phyloP scores from a whole-genome alignment of 2,797 vertebrate genomes.

The Cuniculus paca region DNA sequence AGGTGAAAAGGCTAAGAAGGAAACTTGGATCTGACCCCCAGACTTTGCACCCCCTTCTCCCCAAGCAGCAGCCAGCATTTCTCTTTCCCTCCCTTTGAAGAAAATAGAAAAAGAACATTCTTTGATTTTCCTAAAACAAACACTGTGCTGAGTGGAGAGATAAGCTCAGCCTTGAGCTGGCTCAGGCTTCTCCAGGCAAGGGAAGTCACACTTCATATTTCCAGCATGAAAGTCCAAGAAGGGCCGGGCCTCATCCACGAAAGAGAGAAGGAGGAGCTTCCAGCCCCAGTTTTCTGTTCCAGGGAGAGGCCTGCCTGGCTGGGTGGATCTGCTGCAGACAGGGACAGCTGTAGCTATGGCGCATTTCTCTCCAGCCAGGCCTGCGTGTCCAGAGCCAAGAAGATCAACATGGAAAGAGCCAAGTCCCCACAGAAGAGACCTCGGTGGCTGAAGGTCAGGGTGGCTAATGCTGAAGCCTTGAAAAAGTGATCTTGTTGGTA shows the following conservation, averaged over 20 bases:
- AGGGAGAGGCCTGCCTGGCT: not conserved
- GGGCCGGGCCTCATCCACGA: fast-evolving
- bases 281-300: not conserved
- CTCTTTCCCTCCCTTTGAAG: conserved; percentile 68
- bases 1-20: not conserved
- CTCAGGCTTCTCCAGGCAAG: conserved; percentile 13
- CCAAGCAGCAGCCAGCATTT: not conserved
- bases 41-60: not conserved
- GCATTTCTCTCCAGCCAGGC: not conserved
- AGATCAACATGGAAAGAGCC: not conserved
- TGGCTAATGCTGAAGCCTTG: not conserved
- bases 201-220: conserved; percentile 85
- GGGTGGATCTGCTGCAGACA: not conserved
- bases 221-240: not conserved
- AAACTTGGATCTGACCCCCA: not conserved
- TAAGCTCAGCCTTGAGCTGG: conserved; percentile 48
- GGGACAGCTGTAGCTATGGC: not conserved
- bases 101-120: conserved; percentile 64
- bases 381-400: not conserved
- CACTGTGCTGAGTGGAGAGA: conserved; percentile 48
- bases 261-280: not conserved
- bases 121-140: conserved; percentile 83
- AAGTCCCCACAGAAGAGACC: not conserved
- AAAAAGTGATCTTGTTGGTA: not conserved
- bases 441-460: not conserved